Base-by-base conservation (phyloP, 2,797 vertebrate species). In the Bradypus variegatus region DNA sequence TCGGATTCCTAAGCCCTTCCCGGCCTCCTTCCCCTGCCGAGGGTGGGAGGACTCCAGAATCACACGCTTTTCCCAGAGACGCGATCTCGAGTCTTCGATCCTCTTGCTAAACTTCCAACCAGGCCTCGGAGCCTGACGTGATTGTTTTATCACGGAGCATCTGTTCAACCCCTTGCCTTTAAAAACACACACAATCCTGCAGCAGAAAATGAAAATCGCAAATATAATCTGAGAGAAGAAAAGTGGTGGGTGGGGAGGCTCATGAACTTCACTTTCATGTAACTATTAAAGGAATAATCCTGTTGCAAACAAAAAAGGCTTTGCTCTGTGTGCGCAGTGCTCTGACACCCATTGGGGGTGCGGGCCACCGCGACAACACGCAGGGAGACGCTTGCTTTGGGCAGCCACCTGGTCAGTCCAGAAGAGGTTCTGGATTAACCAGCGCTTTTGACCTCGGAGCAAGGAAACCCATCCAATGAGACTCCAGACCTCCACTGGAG, bases 51-150 rank as follows among this genome's bases (percentile, higher is more conserved):
- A 23, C 8, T 50, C 21, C 80, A 8, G 6, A 1, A 1, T 16
- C 6, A 2, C 1, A 1, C 0, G 4, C 18, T 0, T 11, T 21
- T 13, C 29, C 36, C 6, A 2, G 11, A 75, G 55, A 50, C 36
- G 18, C 4, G 1, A 33, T 73, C 27, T 79, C 65, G 1, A n/a
- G 19, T 41, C 65, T 69, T 33, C 73, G 45, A 60, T 2, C 27
- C 64, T 36, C 1, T 9, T 12, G 23, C 9, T 65, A 8, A 50
- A 38, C 41, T 31, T 85, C 77, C 3, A 4, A 18, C 38, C 19
- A 45, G 83, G 5, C 62, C 64, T 27, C 21, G 4, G 33, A 29
- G 79, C 75, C 65, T 27, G 18, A 53, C 62, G 33, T 36, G 2
- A 58, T 78, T 38, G 14, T 48, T 36, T 91, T 53, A 64, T 81